Conservation (phyloP, 35 echinoderm and acorn worm genomes). For the Strongylocentrotus purpuratus region DNA sequence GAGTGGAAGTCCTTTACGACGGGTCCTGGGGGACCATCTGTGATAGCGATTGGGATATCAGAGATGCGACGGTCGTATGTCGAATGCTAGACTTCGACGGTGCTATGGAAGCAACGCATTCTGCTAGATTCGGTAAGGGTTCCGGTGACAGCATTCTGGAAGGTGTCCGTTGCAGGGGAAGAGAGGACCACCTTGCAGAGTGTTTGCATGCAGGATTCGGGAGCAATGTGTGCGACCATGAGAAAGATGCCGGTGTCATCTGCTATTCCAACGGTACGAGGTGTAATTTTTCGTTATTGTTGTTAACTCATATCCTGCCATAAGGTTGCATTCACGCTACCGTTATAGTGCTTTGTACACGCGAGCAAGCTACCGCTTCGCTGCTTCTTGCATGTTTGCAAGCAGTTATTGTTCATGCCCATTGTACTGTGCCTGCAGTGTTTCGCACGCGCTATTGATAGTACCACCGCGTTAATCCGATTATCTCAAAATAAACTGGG, state of each 20-base stretch:
- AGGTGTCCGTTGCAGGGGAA: constrained; percentile 52
- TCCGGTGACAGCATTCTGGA: constrained; percentile 49
- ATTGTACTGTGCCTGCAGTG: no score
- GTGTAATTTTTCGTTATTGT: no score
- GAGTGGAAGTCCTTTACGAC: constrained; percentile 54
- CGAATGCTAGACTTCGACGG: constrained; percentile 46
- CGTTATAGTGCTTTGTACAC: no score
- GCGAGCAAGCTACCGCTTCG: no score
- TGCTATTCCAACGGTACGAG: constrained; percentile 26
- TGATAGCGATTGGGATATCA: constrained; percentile 55
- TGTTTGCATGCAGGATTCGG: constrained; percentile 53
- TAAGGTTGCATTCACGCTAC: no score
- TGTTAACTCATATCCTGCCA: no score
- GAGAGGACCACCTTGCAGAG: constrained; percentile 55
- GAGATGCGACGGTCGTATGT: constrained; percentile 60
- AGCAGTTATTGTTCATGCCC: no score
- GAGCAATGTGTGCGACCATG: constrained; percentile 52
- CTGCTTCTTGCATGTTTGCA: no score
- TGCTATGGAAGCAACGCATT: neutral
- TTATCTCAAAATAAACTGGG: no score
- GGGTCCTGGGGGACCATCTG: constrained; percentile 65
- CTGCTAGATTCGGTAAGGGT: constrained; percentile 5
- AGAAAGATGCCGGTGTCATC: constrained; percentile 61
- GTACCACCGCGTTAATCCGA: no score
- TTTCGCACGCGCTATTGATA: no score